Percentiles rank a stretch among this genome's conserved stretches.
phyloP scores from a whole-genome alignment of 2,113 vertebrate species.

The Carassius gibelio region DNA sequence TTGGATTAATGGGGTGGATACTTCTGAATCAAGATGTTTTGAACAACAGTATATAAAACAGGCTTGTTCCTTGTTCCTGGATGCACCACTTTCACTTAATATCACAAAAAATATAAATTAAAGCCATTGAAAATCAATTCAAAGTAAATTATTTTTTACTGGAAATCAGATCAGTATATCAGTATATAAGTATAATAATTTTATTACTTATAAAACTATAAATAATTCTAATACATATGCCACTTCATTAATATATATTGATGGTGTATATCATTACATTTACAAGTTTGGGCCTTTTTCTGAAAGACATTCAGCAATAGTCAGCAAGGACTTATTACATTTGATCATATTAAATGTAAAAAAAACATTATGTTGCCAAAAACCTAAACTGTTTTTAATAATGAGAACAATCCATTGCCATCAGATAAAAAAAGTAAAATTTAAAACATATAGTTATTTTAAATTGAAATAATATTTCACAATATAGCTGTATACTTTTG shows the following conservation, averaged over 20 bases:
- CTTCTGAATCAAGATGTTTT: conserved; percentile 23
- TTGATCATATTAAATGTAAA: background rate
- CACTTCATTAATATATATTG: background rate
- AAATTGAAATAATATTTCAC: background rate
- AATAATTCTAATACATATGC: background rate
- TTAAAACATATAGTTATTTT: background rate
- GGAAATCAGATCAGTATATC: no score
- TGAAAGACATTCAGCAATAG: background rate
- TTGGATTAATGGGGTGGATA: conserved; percentile 61
- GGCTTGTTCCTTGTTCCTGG: background rate
- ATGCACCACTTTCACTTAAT: background rate
- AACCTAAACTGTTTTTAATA: background rate
- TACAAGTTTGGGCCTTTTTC: background rate
- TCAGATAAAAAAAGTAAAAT: background rate
- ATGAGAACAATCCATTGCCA: background rate
- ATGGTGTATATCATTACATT: background rate
- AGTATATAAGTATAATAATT: no score
- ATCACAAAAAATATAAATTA: background rate
- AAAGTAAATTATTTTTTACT: no score
- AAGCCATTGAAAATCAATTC: background rate
- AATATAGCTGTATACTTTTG: background rate
- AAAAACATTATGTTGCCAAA: background rate
- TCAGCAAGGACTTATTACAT: background rate
- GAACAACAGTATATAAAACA: background rate
- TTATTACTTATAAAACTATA: no score